phyloP scores from a whole-genome alignment of 1,140 invertebrate genomes.

The Euwallacea fornicatus region DNA sequence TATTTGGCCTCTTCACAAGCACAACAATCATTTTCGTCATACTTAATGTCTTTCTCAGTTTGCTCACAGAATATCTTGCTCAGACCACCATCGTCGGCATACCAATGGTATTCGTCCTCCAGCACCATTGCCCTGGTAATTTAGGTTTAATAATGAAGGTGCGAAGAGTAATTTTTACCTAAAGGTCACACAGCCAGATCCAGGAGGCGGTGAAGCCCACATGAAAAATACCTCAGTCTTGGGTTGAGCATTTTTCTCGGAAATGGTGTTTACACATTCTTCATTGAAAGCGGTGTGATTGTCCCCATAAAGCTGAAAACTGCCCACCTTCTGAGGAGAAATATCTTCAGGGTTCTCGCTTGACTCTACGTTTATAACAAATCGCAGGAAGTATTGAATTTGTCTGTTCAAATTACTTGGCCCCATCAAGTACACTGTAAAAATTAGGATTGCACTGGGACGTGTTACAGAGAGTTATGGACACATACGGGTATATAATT shows the following conservation, averaged over 20 bases:
- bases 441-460: background rate
- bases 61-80: slow-evolving; percentile 83
- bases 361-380: slow-evolving; percentile 78
- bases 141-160: slow-evolving; percentile 6
- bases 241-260: slow-evolving; percentile 72
- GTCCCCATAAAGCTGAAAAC: slow-evolving; percentile 82
- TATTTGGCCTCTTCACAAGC: slow-evolving; percentile 92
- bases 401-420: slow-evolving; percentile 63
- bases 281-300: slow-evolving; percentile 78
- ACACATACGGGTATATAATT: slow-evolving; percentile 73
- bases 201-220: slow-evolving; percentile 83
- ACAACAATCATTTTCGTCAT: slow-evolving; percentile 70
- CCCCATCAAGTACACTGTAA: slow-evolving; percentile 73
- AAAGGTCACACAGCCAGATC: slow-evolving; percentile 83
- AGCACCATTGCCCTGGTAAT: slow-evolving; percentile 79
- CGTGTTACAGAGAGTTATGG: background rate
- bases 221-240: slow-evolving; percentile 88
- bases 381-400: slow-evolving; percentile 76
- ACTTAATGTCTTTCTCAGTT: slow-evolving; percentile 57
- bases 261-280: slow-evolving; percentile 83
- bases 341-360: slow-evolving; percentile 58
- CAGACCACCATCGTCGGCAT: slow-evolving; percentile 83
- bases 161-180: slow-evolving; percentile 57
- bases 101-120: slow-evolving; percentile 82
- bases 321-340: slow-evolving; percentile 64